Evolutionary conservation across 1,140 invertebrate species (phyloP), one percentile per base, ranked within the genome.

Genomic region (Drosophila pallidifrons): DNA sequence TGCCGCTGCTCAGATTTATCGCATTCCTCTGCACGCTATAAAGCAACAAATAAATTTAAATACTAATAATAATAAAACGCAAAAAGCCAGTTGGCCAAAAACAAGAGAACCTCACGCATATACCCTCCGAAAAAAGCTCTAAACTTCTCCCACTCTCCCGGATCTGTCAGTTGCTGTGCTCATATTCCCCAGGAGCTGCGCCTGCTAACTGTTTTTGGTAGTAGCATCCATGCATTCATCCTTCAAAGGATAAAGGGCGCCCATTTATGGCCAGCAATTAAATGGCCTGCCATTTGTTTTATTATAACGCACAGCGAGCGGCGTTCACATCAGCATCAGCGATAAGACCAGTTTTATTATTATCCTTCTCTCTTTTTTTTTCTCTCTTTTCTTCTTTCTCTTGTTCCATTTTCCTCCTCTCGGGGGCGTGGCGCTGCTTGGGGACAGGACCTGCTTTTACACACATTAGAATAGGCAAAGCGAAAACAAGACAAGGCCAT

Each of bases 11-110:
- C 77, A 85, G 86, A 89, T 89, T 88, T 89, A 89, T 89, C 85
- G 78, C 81, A 70, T 57, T 74, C 63, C 58, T 69, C 54, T 82
- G 82, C 85, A 89, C 78, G 85, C 85, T 73, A 89, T 89, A 90
- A 89, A 89, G 75, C 80, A 85, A 86, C 81, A 89, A 89, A 89
- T 89, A 89, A 89, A 89, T 89, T 89, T 89, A 89, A 89, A 89
- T 89, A 90, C 85, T 81, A 90, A 89, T 89, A 89, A 89, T 89
- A 89, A 87, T 89, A 87, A 87, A 85, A 89, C 75, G 78, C 55
- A 89, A 87, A 85, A 89, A 77, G 78, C 55, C 64, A 77, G 47
- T 54, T 60, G 41, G 49, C 60, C 43, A 54, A 77, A 82, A 60
- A 82, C 76, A 87, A 45, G 16, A 64, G 70, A 77, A 67, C 68